Evolutionary conservation across 2,113 vertebrate genomes (phyloP).

Genomic region (Choloepus hoffmanni): DNA sequence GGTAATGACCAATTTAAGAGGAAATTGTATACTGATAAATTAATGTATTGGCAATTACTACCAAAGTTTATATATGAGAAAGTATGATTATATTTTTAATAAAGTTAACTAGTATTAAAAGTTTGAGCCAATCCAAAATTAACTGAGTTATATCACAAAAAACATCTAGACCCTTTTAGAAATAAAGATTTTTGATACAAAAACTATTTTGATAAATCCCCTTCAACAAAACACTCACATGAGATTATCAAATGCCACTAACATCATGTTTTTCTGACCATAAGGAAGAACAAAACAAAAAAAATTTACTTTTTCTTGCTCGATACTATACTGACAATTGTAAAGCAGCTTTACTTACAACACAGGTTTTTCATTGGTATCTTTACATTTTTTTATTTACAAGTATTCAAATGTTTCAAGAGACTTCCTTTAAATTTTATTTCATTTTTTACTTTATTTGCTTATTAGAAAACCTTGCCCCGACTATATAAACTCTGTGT

Average conservation of each 20-base stretch:
- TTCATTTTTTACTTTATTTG: neutral
- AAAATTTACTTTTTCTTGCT: neutral
- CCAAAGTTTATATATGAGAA: constrained; percentile 52
- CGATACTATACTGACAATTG: neutral
- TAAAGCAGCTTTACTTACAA: neutral
- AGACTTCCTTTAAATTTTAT: neutral
- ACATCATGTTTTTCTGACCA: neutral
- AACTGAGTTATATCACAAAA: neutral
- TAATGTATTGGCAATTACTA: constrained; percentile 79
- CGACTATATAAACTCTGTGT: neutral
- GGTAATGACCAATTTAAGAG: constrained; percentile 86
- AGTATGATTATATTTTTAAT: neutral
- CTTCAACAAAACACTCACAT: neutral
- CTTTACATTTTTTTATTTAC: constrained; percentile 4
- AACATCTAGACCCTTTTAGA: neutral
- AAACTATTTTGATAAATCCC: constrained; percentile 53
- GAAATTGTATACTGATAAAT: constrained; percentile 82
- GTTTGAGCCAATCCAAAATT: constrained; percentile 35
- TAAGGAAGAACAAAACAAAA: constrained; percentile 27
- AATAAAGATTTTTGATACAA: constrained; percentile 1
- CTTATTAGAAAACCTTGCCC: constrained; percentile 29
- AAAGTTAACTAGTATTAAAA: constrained; percentile 42
- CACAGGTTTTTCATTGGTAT: neutral
- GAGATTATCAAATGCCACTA: neutral
- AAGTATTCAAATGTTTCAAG: neutral